Conservation (phyloP, 2,888 invertebrate genomes). For the Lasioglossum leucozonium region DNA sequence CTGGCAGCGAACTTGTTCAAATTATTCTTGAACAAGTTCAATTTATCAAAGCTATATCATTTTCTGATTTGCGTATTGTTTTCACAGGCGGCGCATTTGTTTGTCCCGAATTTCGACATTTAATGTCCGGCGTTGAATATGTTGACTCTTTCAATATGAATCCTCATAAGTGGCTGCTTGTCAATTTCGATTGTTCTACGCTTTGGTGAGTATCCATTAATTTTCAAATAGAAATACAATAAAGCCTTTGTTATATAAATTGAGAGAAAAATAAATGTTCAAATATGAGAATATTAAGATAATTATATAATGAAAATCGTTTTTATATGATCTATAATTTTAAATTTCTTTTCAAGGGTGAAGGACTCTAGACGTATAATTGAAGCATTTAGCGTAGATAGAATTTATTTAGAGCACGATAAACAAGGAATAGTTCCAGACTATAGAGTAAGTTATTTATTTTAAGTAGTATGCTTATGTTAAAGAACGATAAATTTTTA, state of each 20-base stretch:
- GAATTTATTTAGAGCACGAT: slow-evolving; percentile 93
- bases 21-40: background rate
- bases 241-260: background rate
- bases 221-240: background rate
- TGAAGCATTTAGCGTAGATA: slow-evolving; percentile 95
- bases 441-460: slow-evolving; percentile 84
- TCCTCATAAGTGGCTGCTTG: slow-evolving; percentile 97
- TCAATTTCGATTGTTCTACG: slow-evolving; percentile 97
- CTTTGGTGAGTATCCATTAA: slow-evolving; percentile 88
- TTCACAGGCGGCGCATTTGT: slow-evolving; percentile 91
- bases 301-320: background rate
- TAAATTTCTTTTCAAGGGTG: slow-evolving; percentile 86
- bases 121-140: slow-evolving; percentile 91
- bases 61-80: slow-evolving; percentile 3
- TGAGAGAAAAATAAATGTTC: background rate
- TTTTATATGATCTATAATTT: background rate
- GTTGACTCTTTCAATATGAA: slow-evolving; percentile 97
- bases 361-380: slow-evolving; percentile 92
- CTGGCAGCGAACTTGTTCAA: background rate
- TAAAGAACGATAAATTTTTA: too few relatives aligned
- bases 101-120: slow-evolving; percentile 94
- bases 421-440: slow-evolving; percentile 88
- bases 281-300: background rate
- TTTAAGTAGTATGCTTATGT: too few relatives aligned
- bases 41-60: background rate